Evolutionary conservation across 2,797 vertebrate species (phyloP).

Genomic region (Rousettus madagascariensis): DNA sequence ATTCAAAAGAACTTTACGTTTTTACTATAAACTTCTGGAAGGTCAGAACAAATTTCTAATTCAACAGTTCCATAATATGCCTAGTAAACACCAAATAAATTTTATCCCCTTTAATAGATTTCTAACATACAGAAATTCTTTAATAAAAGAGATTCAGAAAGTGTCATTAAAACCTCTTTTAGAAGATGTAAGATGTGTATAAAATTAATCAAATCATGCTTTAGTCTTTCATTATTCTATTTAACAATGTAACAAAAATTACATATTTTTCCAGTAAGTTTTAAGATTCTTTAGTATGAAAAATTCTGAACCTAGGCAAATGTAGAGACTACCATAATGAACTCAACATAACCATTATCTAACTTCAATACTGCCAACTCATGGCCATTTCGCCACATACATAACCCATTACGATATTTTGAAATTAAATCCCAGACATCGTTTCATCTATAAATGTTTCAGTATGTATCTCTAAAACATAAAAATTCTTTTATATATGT

Average conservation of each 20-base stretch:
- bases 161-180: neutral
- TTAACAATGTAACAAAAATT: slow-evolving; percentile 15
- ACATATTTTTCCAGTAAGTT: neutral
- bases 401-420: neutral
- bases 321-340: neutral
- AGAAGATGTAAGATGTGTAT: neutral
- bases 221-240: neutral
- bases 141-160: neutral
- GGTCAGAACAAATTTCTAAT: slow-evolving; percentile 19
- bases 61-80: neutral
- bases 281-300: neutral
- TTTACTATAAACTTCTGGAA: slow-evolving; percentile 7
- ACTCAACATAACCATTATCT: neutral
- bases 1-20: neutral
- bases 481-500: neutral
- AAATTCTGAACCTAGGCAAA: slow-evolving; percentile 39
- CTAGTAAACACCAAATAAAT: slow-evolving; percentile 4
- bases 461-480: neutral
- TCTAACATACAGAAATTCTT: neutral
- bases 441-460: slow-evolving; percentile 33
- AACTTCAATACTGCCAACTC: neutral
- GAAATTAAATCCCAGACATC: neutral
- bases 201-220: neutral
- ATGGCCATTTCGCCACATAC: neutral
- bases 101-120: neutral